These are phyloP conservation scores for Catharus fuscescens DNA, from an alignment of 2,113 vertebrate genomes.

Conservation along the genomic window DNA sequence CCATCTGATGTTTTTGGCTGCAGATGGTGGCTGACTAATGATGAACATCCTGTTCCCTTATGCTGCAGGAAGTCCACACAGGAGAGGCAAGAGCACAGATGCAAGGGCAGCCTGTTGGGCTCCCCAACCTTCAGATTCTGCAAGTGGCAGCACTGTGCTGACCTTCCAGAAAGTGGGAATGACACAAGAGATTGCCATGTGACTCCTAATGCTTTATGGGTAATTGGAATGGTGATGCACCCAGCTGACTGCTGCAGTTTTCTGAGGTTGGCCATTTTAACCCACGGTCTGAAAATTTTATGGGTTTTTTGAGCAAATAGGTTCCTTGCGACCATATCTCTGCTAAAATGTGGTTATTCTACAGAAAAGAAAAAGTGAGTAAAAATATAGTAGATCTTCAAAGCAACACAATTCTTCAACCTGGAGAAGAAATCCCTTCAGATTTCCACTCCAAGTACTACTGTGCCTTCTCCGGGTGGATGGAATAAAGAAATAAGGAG, in stretches of 20 bases:
- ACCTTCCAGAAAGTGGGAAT: neutral
- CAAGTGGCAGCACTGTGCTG: neutral
- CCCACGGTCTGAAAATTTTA: neutral
- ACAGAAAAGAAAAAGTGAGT: neutral
- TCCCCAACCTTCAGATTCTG: neutral
- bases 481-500: neutral
- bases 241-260: neutral
- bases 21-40: slow-evolving; percentile 27
- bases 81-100: neutral
- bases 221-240: neutral
- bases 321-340: neutral
- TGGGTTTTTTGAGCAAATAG: neutral
- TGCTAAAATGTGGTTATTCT: neutral
- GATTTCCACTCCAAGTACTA: neutral
- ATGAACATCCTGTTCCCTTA: slow-evolving; percentile 20
- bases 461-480: neutral
- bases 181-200: neutral
- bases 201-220: neutral
- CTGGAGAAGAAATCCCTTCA: neutral
- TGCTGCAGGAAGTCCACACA: neutral
- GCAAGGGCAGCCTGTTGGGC: neutral
- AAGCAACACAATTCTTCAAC: neutral
- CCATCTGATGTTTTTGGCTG: slow-evolving; percentile 30
- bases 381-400: neutral
- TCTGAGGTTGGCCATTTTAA: neutral